phyloP scores from a whole-genome alignment of 1,140 invertebrate genomes.

The Agraylea sexmaculata region DNA sequence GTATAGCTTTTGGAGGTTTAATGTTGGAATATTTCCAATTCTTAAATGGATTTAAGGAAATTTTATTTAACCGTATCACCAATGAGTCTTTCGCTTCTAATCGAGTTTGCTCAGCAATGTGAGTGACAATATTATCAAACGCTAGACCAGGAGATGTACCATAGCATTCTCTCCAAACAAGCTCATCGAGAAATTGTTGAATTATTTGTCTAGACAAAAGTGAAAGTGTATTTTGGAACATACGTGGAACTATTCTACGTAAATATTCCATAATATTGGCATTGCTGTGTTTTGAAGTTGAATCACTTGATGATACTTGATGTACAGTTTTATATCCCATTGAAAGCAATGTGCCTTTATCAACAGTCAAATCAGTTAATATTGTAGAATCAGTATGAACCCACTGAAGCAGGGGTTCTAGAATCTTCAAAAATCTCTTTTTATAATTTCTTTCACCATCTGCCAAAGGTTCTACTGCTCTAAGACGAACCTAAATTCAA shows the following conservation, averaged over 20 bases:
- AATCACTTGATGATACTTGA: conserved; percentile 53
- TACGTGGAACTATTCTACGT: conserved; percentile 69
- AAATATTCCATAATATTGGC: conserved; percentile 79
- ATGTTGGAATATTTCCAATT: conserved; percentile 55
- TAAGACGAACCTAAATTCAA: conserved; percentile 48
- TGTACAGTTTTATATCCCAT: conserved; percentile 67
- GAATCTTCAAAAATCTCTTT: conserved; percentile 62
- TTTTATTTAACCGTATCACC: conserved; percentile 47
- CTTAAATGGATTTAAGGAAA: conserved; percentile 66
- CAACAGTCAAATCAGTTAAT: conserved; percentile 70
- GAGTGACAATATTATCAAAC: conserved; percentile 68
- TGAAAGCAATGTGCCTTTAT: conserved; percentile 58
- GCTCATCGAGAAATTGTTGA: conserved; percentile 79
- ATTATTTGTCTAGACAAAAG: conserved; percentile 72
- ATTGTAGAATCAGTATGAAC: conserved; percentile 66
- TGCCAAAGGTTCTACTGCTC: conserved; percentile 67
- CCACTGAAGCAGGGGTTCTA: conserved; percentile 65
- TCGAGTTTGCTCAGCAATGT: conserved; percentile 67
- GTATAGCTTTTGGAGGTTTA: conserved; percentile 22
- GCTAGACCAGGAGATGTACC: conserved; percentile 61
- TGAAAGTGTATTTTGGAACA: conserved; percentile 82
- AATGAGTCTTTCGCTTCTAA: conserved; percentile 36
- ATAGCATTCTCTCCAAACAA: conserved; percentile 66
- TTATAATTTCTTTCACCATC: conserved; percentile 67
- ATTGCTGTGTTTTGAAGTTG: conserved; percentile 49